Conservation (phyloP, 2,888 invertebrate genomes). For the Macrophya annulata region DNA sequence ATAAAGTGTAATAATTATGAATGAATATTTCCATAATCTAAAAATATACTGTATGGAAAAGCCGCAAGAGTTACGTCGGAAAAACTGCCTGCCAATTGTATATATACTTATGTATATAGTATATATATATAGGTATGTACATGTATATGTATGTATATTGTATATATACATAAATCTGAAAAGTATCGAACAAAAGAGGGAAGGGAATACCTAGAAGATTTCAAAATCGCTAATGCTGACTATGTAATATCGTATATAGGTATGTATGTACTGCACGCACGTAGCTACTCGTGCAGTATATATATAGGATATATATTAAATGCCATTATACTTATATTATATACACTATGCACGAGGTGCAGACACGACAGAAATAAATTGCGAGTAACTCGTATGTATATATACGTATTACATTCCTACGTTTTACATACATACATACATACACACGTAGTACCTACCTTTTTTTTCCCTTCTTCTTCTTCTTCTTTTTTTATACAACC, state of each 20-base stretch:
- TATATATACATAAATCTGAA: background rate
- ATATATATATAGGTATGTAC: background rate
- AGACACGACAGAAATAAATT: slow-evolving; percentile 5
- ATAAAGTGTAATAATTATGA: background rate
- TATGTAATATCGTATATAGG: background rate
- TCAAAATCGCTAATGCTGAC: slow-evolving; percentile 16
- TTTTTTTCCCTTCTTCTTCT: background rate
- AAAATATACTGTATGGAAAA: background rate
- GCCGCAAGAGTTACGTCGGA: background rate
- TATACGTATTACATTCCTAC: background rate
- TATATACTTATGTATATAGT: background rate
- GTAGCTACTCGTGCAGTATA: background rate
- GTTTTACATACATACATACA: background rate
- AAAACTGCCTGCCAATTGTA: background rate
- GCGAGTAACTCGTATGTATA: background rate
- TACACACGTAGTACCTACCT: background rate
- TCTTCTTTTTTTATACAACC: background rate
- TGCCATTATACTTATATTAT: background rate
- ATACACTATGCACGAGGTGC: background rate
- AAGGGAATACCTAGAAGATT: background rate
- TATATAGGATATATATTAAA: background rate
- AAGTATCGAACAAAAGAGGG: background rate
- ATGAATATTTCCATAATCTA: slow-evolving; percentile 13
- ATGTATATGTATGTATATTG: background rate
- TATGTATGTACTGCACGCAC: background rate